A percentile compares a stretch with the other conserved stretches of the same genome.
Evolutionary conservation across 2,113 vertebrate genomes (phyloP).

Genomic region (Serinus canaria): DNA sequence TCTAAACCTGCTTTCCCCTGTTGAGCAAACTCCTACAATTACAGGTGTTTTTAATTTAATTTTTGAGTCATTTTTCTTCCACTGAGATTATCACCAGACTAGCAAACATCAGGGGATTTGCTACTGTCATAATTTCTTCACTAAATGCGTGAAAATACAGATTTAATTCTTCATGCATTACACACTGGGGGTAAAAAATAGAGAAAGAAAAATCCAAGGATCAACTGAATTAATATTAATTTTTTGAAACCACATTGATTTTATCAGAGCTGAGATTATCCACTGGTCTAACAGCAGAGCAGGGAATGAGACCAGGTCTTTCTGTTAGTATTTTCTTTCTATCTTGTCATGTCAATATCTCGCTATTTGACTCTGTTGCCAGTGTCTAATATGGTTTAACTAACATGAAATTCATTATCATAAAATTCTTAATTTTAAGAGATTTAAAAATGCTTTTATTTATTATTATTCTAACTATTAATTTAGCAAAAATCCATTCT

Average conservation of each 20-base stretch:
- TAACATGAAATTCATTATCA: not conserved
- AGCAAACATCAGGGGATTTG: not conserved
- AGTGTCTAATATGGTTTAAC: not conserved
- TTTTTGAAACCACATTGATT: not conserved
- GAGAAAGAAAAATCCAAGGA: not conserved
- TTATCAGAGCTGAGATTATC: not conserved
- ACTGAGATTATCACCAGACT: not conserved
- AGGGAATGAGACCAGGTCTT: not conserved
- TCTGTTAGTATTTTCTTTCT: not conserved
- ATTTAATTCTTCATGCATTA: not conserved
- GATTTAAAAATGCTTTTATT: not conserved
- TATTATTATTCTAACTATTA: not conserved
- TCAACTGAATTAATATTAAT: not conserved
- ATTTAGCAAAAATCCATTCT: not conserved
- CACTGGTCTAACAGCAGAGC: not conserved
- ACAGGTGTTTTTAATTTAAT: not conserved
- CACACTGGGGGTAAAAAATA: accelerated
- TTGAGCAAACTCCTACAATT: not conserved
- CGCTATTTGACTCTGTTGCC: not conserved
- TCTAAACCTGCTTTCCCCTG: not conserved
- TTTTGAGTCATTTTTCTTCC: not conserved
- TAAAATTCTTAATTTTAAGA: not conserved
- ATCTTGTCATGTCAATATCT: not conserved
- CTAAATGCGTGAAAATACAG: not conserved
- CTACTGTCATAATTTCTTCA: not conserved